A percentile compares a stretch with the other conserved stretches of the same genome.
Conservation (phyloP, 2,797 vertebrate species). For the Myripristis murdjan region DNA sequence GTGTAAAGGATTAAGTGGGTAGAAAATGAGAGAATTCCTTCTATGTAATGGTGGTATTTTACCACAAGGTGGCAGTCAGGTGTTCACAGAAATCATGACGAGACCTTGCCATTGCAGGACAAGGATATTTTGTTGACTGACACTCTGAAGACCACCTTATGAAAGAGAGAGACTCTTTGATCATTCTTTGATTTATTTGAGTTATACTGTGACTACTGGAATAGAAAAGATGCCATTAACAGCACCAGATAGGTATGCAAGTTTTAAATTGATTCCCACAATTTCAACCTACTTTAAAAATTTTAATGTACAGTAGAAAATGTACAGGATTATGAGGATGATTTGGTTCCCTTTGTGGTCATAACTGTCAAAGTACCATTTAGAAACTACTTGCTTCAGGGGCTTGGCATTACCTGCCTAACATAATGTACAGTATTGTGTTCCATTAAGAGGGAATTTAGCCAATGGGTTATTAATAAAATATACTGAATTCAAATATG, state of each 20-base stretch:
- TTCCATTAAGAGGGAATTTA: no score
- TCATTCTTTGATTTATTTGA: no score
- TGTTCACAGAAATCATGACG: slow-evolving; percentile 23
- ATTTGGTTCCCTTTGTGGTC: no score
- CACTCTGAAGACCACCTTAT: neutral
- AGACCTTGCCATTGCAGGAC: neutral
- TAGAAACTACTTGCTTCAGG: no score
- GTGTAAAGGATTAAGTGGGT: neutral
- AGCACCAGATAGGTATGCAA: neutral
- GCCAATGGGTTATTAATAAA: no score
- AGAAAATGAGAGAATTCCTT: neutral
- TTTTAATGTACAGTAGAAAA: neutral
- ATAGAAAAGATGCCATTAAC: neutral
- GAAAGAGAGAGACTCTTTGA: neutral
- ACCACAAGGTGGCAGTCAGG: slow-evolving; percentile 67
- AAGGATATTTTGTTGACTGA: slow-evolving; percentile 7
- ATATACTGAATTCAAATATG: slow-evolving; percentile 22
- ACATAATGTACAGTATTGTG: no score
- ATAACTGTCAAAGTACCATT: no score
- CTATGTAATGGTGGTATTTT: slow-evolving; percentile 37
- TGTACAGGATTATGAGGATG: no score
- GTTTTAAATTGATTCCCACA: neutral
- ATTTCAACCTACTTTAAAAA: neutral
- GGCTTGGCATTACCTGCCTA: no score
- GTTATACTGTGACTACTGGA: slow-evolving; percentile 1